Evolutionary conservation across 2,797 vertebrate species (phyloP).

Genomic region (Lophius americanus): DNA sequence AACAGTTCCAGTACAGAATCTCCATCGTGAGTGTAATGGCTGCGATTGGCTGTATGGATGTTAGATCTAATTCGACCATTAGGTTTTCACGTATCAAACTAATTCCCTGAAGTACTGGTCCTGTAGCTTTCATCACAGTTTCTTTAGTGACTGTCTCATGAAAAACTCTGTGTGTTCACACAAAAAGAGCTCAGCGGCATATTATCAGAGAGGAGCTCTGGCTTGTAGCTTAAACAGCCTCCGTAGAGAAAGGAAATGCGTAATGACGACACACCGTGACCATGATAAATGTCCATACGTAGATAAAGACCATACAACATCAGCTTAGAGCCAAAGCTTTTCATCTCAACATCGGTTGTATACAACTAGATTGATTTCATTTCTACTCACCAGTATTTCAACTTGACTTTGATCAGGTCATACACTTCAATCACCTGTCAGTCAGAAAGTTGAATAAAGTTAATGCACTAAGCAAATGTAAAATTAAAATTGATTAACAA

Average conservation of each 20-base stretch:
- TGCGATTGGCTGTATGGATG: too few relatives aligned
- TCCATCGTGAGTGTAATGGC: too few relatives aligned
- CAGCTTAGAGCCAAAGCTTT: neutral
- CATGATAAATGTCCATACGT: neutral
- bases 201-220: too few relatives aligned
- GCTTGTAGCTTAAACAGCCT: too few relatives aligned
- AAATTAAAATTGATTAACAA: neutral
- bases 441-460: constrained; percentile 36
- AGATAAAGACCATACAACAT: neutral
- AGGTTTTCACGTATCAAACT: too few relatives aligned
- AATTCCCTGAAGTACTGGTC: too few relatives aligned
- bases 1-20: too few relatives aligned
- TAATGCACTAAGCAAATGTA: neutral
- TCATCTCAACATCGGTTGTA: neutral
- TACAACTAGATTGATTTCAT: neutral
- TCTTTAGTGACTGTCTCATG: too few relatives aligned
- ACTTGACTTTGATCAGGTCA: constrained; percentile 98
- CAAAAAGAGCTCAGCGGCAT: too few relatives aligned
- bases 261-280: neutral
- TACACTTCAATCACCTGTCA: constrained; percentile 98
- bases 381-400: constrained; percentile 98
- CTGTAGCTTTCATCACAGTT: too few relatives aligned
- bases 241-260: neutral
- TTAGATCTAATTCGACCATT: too few relatives aligned
- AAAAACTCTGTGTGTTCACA: too few relatives aligned